A percentile compares a stretch with the other conserved stretches of the same genome.
phyloP scores from a whole-genome alignment of 1,140 invertebrate genomes.

The Nautilus pompilius region DNA sequence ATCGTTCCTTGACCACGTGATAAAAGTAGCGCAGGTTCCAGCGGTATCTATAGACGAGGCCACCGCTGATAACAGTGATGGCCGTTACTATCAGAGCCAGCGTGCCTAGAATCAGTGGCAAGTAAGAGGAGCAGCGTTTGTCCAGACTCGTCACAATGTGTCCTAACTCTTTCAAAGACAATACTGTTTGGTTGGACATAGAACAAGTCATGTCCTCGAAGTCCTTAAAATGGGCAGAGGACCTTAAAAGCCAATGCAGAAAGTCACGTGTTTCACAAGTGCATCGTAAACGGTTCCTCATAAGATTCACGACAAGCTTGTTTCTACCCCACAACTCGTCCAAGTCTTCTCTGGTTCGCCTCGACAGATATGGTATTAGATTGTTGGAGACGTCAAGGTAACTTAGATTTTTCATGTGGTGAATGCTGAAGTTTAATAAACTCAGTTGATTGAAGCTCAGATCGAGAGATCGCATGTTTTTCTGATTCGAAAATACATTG shows the following conservation, averaged over 20 bases:
- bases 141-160: slow-evolving; percentile 10
- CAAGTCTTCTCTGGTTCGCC: not conserved
- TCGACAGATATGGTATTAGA: slow-evolving; percentile 2
- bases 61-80: slow-evolving; percentile 6
- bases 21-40: slow-evolving; percentile 31
- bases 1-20: slow-evolving; percentile 17
- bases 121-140: slow-evolving; percentile 8
- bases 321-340: not conserved
- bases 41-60: slow-evolving; percentile 18
- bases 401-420: slow-evolving; percentile 8
- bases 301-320: slow-evolving; percentile 10
- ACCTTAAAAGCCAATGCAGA: slow-evolving; percentile 18
- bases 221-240: not conserved
- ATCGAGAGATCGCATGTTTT: slow-evolving; percentile 5
- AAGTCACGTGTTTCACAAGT: slow-evolving; percentile 21
- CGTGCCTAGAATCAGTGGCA: slow-evolving; percentile 7
- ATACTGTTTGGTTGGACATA: slow-evolving; percentile 5
- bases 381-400: slow-evolving; percentile 15
- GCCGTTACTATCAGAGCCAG: slow-evolving; percentile 4
- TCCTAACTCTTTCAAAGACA: not conserved
- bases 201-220: slow-evolving; percentile 10
- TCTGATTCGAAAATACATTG: slow-evolving; percentile 8
- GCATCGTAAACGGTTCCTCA: slow-evolving; percentile 13
- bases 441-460: slow-evolving; percentile 12
- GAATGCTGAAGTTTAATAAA: slow-evolving; percentile 9